phyloP scores from a whole-genome alignment of 2,113 vertebrate species.

The human (Homo sapiens) region GRCh38 chr17:70167001-70167500 shows the following conservation, averaged over 20 bases:
- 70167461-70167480: background rate
- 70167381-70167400: background rate
- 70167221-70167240: background rate
- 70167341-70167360: background rate
- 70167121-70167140: background rate
- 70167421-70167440: background rate
- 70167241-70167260: background rate
- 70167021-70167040: background rate
- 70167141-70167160: background rate
- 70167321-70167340: background rate
- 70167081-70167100: background rate
- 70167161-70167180: background rate
- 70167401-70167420: background rate
- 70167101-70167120: background rate
- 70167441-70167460: background rate
- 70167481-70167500: background rate
- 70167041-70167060: slow-evolving; percentile 45
- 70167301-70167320: background rate
- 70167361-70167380: background rate
- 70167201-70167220: background rate
- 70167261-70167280: background rate
- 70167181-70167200: background rate
- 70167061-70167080: background rate
- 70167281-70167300: background rate
- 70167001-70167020: slow-evolving; percentile 14